Evolutionary conservation across 2,797 vertebrate genomes (phyloP).

Genomic region (Florisuga fusca): DNA sequence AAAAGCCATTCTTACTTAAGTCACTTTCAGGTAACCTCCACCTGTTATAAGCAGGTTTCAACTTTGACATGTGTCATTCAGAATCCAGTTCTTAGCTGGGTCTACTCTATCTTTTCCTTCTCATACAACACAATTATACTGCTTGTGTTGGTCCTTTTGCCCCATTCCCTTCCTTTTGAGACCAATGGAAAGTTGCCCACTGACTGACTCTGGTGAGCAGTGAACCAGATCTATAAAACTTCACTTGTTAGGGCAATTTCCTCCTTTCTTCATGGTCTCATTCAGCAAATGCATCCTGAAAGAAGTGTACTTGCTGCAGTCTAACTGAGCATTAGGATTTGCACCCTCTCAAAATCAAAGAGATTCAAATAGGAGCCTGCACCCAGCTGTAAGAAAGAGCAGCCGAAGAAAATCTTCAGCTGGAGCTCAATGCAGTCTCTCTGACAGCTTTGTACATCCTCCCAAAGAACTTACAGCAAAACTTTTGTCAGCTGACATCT

Average conservation of each 20-base stretch:
- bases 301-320: neutral
- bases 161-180: neutral
- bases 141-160: fast-evolving
- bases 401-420: neutral
- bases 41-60: neutral
- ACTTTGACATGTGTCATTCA: neutral
- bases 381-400: neutral
- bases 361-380: neutral
- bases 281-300: neutral
- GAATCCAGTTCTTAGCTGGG: neutral
- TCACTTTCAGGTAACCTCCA: neutral
- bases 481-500: neutral
- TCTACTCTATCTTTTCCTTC: neutral
- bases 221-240: neutral
- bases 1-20: neutral
- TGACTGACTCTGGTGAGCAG: neutral
- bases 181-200: neutral
- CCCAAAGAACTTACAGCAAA: neutral
- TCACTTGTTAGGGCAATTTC: neutral
- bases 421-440: neutral
- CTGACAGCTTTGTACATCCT: neutral
- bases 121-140: neutral
- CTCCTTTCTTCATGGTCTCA: neutral
- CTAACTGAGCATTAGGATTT: neutral
- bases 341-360: neutral